phyloP scores from a whole-genome alignment of 1,140 invertebrate genomes.

The Epicauta chinensis region DNA sequence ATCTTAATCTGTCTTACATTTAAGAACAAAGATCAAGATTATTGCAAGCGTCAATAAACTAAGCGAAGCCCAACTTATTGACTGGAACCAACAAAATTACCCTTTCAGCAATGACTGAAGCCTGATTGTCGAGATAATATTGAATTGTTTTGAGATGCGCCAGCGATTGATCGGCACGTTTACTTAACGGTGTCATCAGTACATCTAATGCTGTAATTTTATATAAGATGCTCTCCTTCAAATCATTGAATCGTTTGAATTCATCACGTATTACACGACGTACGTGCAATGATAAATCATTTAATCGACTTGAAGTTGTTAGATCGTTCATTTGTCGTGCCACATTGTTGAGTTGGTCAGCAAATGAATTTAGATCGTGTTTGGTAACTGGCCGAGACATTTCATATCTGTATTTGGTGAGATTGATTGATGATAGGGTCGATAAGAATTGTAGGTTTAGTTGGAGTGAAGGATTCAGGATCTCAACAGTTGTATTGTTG shows the following conservation, averaged over 20 bases:
- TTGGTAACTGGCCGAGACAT: constrained; percentile 60
- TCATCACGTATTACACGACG: constrained; percentile 55
- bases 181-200: constrained; percentile 58
- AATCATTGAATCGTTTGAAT: constrained; percentile 61
- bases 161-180: constrained; percentile 63
- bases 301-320: constrained; percentile 57
- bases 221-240: constrained; percentile 64
- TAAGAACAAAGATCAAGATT: too few relatives aligned
- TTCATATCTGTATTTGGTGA: constrained; percentile 57
- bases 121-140: constrained; percentile 66
- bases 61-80: not conserved
- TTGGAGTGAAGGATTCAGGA: constrained; percentile 53
- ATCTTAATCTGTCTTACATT: too few relatives aligned
- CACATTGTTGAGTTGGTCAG: constrained; percentile 67
- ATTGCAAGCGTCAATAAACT: not conserved
- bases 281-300: constrained; percentile 56
- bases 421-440: constrained; percentile 56
- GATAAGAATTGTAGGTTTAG: constrained; percentile 54
- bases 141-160: constrained; percentile 63
- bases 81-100: constrained; percentile 6
- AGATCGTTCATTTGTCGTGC: constrained; percentile 63
- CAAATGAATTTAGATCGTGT: constrained; percentile 63
- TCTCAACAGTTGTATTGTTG: constrained; percentile 42
- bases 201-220: constrained; percentile 68
- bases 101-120: constrained; percentile 30